A percentile compares a stretch with the other conserved stretches of the same genome.
Conservation (phyloP, 2,113 vertebrate species). For the Pelusios castaneus region DNA sequence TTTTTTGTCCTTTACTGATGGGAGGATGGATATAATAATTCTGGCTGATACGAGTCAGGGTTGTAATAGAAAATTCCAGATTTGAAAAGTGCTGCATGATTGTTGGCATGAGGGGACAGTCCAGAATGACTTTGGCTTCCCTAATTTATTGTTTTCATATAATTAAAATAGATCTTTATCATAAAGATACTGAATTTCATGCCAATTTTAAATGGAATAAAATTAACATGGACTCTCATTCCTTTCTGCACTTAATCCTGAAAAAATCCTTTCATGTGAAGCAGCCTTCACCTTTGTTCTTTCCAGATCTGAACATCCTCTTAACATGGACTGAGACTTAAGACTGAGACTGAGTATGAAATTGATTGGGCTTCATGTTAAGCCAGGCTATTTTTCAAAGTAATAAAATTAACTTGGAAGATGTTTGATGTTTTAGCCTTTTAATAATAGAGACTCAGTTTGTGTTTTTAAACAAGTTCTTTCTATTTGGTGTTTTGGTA, state of each 20-base stretch:
- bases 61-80: not conserved
- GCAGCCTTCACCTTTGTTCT: not conserved
- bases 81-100: not conserved
- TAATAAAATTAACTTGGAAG: not conserved
- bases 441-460: not conserved
- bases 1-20: not conserved
- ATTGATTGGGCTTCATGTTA: not conserved
- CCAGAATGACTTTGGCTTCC: not conserved
- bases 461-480: not conserved
- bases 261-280: not conserved
- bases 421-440: not conserved
- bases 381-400: not conserved
- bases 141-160: not conserved
- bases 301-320: not conserved
- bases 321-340: not conserved
- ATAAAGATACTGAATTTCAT: not conserved
- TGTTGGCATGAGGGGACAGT: not conserved
- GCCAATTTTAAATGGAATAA: not conserved
- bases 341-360: not conserved
- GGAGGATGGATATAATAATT: not conserved
- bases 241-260: not conserved
- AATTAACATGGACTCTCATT: not conserved
- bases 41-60: not conserved
- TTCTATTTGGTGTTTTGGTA: fast-evolving
- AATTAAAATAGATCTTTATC: not conserved